Conservation (phyloP, 2,888 invertebrate genomes). For the Cancer borealis region DNA sequence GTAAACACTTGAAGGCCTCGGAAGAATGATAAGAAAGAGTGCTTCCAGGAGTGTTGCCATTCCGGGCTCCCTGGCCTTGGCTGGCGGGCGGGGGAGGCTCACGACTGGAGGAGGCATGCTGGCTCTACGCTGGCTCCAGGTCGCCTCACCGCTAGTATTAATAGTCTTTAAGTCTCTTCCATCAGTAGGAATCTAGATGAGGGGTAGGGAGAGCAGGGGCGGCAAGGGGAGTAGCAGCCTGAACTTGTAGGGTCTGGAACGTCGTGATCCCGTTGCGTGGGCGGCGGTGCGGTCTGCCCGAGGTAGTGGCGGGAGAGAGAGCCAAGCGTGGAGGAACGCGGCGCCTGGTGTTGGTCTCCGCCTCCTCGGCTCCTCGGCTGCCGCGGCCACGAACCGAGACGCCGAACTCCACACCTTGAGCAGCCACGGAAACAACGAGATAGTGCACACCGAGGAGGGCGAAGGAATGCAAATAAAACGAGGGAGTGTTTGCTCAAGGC, state of each 20-base stretch:
- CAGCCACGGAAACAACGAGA: neutral
- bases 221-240: neutral
- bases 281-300: constrained; percentile 13
- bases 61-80: constrained; percentile 55
- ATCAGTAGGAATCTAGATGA: neutral
- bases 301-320: constrained; percentile 9
- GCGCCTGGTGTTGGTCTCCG: constrained; percentile 7
- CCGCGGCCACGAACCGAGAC: constrained; percentile 33
- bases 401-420: neutral
- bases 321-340: constrained; percentile 52
- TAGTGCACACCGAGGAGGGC: neutral
- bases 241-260: neutral
- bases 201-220: neutral
- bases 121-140: constrained; percentile 4
- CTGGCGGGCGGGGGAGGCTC: constrained; percentile 30
- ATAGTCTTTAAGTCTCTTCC: neutral
- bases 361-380: constrained; percentile 5
- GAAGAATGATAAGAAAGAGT: constrained; percentile 23
- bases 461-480: neutral
- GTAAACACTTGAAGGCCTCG: constrained; percentile 21
- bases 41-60: constrained; percentile 52
- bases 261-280: constrained; percentile 36
- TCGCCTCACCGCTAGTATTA: neutral
- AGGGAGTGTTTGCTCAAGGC: neutral
- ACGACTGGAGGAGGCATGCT: constrained; percentile 32